Evolutionary conservation across 2,888 invertebrate species (phyloP).

Genomic region (Caenorhabditis sp.): DNA sequence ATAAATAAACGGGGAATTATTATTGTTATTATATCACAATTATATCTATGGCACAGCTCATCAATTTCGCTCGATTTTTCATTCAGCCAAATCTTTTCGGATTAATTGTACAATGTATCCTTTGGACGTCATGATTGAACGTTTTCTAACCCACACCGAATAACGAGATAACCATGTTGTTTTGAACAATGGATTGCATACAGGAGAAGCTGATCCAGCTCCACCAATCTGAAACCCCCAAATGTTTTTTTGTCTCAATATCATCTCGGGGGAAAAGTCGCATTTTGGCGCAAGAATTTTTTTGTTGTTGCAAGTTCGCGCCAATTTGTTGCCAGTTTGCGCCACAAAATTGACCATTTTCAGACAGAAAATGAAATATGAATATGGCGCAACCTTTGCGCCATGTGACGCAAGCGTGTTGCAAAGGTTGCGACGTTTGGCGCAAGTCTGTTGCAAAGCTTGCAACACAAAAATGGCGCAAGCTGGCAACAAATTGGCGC

Average conservation of each 20-base stretch:
- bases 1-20: neutral
- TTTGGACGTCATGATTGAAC: slow-evolving; percentile 69
- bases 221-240: slow-evolving; percentile 34
- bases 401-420: too few relatives aligned
- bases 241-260: too few relatives aligned
- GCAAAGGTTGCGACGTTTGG: too few relatives aligned
- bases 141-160: slow-evolving; percentile 68
- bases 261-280: slow-evolving; percentile 5
- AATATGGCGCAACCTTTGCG: too few relatives aligned
- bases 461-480: too few relatives aligned
- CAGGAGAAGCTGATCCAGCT: slow-evolving; percentile 16
- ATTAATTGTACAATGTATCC: slow-evolving; percentile 64
- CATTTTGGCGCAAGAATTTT: neutral
- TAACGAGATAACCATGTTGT: slow-evolving; percentile 69
- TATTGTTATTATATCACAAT: neutral
- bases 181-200: slow-evolving; percentile 53
- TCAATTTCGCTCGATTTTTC: neutral
- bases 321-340: too few relatives aligned
- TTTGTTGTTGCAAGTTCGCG: too few relatives aligned
- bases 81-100: slow-evolving; percentile 13
- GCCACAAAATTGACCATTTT: too few relatives aligned
- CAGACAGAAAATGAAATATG: too few relatives aligned
- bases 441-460: too few relatives aligned
- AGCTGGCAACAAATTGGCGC: too few relatives aligned
- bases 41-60: neutral